Base-by-base conservation (phyloP, 1,140 invertebrate genomes). In the Drosophila sturtevanti region DNA sequence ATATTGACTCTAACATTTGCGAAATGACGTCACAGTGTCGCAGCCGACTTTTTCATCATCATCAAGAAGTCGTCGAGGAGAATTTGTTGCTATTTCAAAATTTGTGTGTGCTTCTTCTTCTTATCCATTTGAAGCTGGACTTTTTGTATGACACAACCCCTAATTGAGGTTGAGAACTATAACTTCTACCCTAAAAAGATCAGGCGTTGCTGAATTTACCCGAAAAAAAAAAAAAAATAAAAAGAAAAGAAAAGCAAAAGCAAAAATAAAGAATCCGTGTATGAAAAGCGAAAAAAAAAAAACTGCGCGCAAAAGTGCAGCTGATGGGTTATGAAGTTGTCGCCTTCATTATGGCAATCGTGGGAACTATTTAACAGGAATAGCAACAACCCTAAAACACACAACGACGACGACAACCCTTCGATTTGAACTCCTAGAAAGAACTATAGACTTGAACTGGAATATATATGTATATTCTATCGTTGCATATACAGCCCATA, bases 231-330 rank as follows among this genome's bases (percentile, higher is more conserved):
- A 54, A 61, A 27, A 24, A 59, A 54, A 72, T 44, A 61, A 27
- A 71, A 62, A 54, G 55, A 24, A 59, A 54, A 72, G 48, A 61
- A 27, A 22, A 74, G 56, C 71, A 61, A 54, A 63, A 14, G 52
- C 41, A 72, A 55, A 61, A 35, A 24, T 1, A 24, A 24, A 24
- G 4, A 24, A 24, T 24, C 24, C 24, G 24, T 24, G 24, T 56
- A 68, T 55, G 55, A 35, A 59, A 60, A 48, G 65, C 72, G 72
- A 61, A 52, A 35, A 22, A 74, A 56, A 60, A 44, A 72, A 86
- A 86, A 76, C 79, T 72, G 81, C 82, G 81, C 82, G 81, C 85
- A 87, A 86, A 86, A 87, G 48, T 86, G 82, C 82, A 86, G 82
- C 82, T 86, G 82, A 86, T 75, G 72, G 72, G 51, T 72, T 62